Conservation (phyloP, 1,140 invertebrate genomes). For the Procambarus virginalis region DNA sequence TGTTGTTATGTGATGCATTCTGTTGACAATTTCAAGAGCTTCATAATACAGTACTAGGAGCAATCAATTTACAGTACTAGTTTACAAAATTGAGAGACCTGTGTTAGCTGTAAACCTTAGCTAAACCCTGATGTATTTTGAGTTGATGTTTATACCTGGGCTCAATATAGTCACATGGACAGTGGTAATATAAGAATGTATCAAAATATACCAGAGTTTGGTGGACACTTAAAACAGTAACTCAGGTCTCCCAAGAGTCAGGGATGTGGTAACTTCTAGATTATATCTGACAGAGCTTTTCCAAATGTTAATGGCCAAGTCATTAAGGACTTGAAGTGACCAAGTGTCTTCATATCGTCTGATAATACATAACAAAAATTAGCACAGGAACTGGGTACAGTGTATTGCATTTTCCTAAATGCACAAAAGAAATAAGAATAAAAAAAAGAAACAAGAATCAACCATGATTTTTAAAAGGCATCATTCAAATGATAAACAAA, state of each 20-base stretch:
- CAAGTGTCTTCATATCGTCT: neutral
- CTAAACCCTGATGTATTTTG: slow-evolving; percentile 54
- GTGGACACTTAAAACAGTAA: slow-evolving; percentile 46
- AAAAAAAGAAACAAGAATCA: neutral
- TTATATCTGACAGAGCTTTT: neutral
- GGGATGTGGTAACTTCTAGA: neutral
- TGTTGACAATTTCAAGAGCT: neutral
- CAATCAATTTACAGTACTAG: neutral
- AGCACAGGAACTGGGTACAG: too few species aligned
- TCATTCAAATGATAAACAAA: neutral
- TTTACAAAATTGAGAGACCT: slow-evolving; percentile 16
- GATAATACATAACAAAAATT: neutral
- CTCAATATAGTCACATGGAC: slow-evolving; percentile 52
- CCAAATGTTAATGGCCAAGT: neutral
- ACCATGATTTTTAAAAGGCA: neutral
- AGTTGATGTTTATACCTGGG: slow-evolving; percentile 45
- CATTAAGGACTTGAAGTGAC: neutral
- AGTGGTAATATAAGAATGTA: slow-evolving; percentile 41
- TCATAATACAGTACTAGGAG: neutral
- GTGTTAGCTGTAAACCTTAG: slow-evolving; percentile 43
- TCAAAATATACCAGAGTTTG: slow-evolving; percentile 60
- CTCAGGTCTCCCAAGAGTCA: slow-evolving; percentile 30
- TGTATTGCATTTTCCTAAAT: too few species aligned
- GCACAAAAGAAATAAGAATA: too few species aligned
- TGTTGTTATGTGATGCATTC: neutral